Conservation (phyloP, 2,888 invertebrate species). For the Trachelus troglodyta region DNA sequence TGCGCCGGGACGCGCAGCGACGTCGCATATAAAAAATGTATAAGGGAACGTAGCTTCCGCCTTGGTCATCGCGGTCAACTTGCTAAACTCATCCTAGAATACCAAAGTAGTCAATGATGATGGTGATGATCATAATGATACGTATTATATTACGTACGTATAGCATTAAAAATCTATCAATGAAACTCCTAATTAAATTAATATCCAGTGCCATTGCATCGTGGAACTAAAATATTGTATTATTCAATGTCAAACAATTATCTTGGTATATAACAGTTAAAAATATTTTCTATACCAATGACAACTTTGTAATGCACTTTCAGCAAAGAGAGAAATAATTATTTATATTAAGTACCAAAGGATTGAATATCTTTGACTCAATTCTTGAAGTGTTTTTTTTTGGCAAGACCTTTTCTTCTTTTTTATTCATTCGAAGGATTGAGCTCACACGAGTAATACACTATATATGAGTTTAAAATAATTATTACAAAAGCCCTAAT, state of each 20-base stretch:
- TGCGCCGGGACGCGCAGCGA: conserved; percentile 57
- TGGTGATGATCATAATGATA: background rate
- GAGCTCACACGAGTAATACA: conserved; percentile 38
- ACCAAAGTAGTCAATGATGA: conserved; percentile 36
- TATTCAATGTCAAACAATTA: background rate
- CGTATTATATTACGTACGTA: background rate
- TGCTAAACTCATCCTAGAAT: conserved; percentile 71
- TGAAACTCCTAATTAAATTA: background rate
- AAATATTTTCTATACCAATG: background rate
- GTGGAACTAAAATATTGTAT: background rate
- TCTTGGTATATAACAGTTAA: background rate
- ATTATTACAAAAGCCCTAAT: conserved; percentile 40
- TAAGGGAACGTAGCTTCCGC: conserved; percentile 48
- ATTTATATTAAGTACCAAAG: background rate
- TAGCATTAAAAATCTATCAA: background rate
- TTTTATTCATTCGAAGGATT: conserved; percentile 34
- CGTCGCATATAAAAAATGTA: conserved; percentile 45
- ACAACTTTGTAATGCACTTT: background rate
- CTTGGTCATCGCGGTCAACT: conserved; percentile 70
- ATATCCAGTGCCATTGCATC: background rate
- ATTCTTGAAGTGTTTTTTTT: conserved; percentile 7
- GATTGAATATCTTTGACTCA: background rate
- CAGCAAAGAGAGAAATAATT: background rate
- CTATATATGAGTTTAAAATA: conserved; percentile 37
- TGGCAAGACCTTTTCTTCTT: conserved; percentile 32